Evolutionary conservation across 2,888 invertebrate species (phyloP), one percentile per base, ranked within the genome.

Genomic region (Polymixis flavicincta): DNA sequence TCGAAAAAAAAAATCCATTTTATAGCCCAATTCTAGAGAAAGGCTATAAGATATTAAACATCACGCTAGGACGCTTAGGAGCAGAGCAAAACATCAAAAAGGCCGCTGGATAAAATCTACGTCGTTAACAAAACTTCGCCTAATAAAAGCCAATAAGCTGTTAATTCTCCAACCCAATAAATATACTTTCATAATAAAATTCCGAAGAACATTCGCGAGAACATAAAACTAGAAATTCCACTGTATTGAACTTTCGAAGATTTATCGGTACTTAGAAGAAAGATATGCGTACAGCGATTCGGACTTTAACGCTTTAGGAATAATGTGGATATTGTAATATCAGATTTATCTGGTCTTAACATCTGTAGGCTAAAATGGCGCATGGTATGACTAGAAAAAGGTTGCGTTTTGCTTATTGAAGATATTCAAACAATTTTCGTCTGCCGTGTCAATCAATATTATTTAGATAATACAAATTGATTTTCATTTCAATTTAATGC

Each of bases 101-200:
- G 7, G n/a, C 19, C n/a, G 55, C n/a, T 17, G 25, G 19, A 4
- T 42, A 45, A 42, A 71, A 78, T 52, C 22, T 22, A 79, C 7
- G 14, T 55, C 32, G 55, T 45, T 73, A 80, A 13, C 11, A 50
- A 45, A 76, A 66, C 22, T 80, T 73, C 4, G 14, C 42, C 8
- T 55, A 42, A 50, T 72, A 61, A 73, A 77, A 50, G 1, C 17
- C 63, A 63, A 42, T 68, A 50, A 42, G 22, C 59, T 50, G 52
- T 32, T 54, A 67, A 76, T 63, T 74, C 42, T 55, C 48, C 57
- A 54, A 76, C 63, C 64, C 48, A 81, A 82, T 76, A 82, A 63
- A 79, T 76, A 76, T 65, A 61, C 65, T 70, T 82, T 71, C 28
- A 54, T 80, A 66, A 70, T 82, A 82, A 76, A 80, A 82, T 50